These are phyloP conservation scores for Mya arenaria DNA, from an alignment of 1,140 invertebrate genomes.

Conservation along the genomic window DNA sequence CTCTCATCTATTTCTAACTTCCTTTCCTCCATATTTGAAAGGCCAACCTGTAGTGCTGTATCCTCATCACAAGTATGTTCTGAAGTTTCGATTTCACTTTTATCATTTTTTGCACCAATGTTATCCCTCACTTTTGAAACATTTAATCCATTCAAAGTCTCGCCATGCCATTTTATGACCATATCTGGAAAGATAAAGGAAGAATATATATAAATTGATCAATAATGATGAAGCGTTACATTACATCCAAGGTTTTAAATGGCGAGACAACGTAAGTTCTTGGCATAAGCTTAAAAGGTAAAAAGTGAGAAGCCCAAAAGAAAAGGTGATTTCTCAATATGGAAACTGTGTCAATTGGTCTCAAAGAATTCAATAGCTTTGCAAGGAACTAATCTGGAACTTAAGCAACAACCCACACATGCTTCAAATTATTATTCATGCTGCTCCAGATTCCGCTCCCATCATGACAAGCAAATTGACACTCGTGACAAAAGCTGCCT, in stretches of 20 bases:
- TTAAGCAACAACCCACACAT: too few species aligned
- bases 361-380: too few species aligned
- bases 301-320: too few species aligned
- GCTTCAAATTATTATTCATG: too few species aligned
- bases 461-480: too few species aligned
- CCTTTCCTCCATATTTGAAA: constrained; percentile 42
- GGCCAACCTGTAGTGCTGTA: constrained; percentile 34
- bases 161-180: constrained; percentile 41
- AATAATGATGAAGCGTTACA: constrained; percentile 46
- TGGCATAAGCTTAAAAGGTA: too few species aligned
- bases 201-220: constrained; percentile 29
- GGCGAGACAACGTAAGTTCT: too few species aligned
- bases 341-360: too few species aligned
- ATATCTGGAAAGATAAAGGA: constrained; percentile 37
- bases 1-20: constrained; percentile 54
- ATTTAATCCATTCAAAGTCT: constrained; percentile 47
- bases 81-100: constrained; percentile 35
- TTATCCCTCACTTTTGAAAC: constrained; percentile 32
- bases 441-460: too few species aligned
- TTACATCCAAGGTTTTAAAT: constrained; percentile 44
- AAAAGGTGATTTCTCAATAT: too few species aligned
- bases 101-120: background rate
- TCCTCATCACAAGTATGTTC: constrained; percentile 26
- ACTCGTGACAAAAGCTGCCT: too few species aligned
- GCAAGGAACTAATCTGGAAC: too few species aligned